Base-by-base conservation (phyloP, 2,797 vertebrate genomes). In the Artibeus lituratus region DNA sequence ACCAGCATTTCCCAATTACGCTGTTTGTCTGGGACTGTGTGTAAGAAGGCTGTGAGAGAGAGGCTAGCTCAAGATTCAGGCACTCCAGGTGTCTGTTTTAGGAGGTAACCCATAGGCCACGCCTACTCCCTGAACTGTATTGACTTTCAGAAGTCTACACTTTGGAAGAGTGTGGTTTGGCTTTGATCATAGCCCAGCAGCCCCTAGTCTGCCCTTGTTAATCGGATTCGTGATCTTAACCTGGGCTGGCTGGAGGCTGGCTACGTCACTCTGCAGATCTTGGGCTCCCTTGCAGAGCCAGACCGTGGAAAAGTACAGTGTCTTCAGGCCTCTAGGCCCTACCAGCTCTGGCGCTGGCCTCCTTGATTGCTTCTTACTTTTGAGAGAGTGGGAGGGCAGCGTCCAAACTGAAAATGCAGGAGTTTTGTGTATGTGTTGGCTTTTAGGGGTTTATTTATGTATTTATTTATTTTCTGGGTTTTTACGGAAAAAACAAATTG, bases 401-500 rank as follows among this genome's bases (percentile, higher is more conserved):
- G 83, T 95, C 82, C 70, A 83, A 87, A 95, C 83, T 59, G 89
- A 97, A 97, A 96, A 70, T 6, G 1, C 67, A 84, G 93, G 82
- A 44, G 72, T 49, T 47, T 76, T 42, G 78, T 59, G 55, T 59
- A 10, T 21, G 37, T 8, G 53, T 19, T 37, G 51, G 44, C 9
- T 14, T n/a, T 53, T 22, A 14, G 7, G 26, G 6, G 26, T 59
- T 26, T 57, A 57, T 57, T 22, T 21, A 53, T 53, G 7, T 53
- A 21, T 53, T 21, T 53, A 53, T 57, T 29, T 39, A 91, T 97
- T 95, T 96, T 91, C 96, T 96, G 49, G 83, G 51, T 87, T 97
- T 98, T 98, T 97, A 95, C 96, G 97, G 93, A 84, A 97, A 98
- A 97, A 98, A 96, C 42, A 96, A 92, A 51, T 95, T 96, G 94